These are phyloP conservation scores for Nipponacmea schrenckii DNA, from an alignment of 2,888 invertebrate species.

Conservation along the genomic window DNA sequence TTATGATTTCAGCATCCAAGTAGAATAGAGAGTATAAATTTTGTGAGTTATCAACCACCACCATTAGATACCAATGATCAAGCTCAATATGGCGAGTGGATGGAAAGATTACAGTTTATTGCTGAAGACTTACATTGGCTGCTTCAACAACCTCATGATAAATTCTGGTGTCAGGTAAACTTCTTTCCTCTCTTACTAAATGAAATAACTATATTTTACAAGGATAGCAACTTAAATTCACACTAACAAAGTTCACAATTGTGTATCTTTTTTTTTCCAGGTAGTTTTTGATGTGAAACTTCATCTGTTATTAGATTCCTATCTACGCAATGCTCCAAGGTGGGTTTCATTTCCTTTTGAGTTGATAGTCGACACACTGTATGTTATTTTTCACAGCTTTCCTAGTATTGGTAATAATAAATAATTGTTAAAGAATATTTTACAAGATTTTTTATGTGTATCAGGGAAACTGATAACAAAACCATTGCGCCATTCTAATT, in stretches of 20 bases:
- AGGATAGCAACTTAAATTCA: no score
- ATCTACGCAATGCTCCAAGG: conserved; percentile 80
- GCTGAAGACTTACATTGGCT: conserved; percentile 78
- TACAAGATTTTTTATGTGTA: no score
- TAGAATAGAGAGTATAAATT: conserved; percentile 73
- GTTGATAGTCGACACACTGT: no score
- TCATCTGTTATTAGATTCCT: conserved; percentile 77
- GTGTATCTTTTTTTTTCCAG: conserved; percentile 62
- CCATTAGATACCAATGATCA: conserved; percentile 46
- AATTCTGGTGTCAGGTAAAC: conserved; percentile 72
- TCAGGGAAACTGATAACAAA: no score
- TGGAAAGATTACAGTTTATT: conserved; percentile 74
- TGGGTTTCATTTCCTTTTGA: conserved; percentile 22
- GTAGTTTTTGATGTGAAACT: conserved; percentile 77
- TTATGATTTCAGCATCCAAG: conserved; percentile 70
- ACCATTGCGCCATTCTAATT: no score
- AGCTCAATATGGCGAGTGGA: conserved; percentile 75
- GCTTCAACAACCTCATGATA: conserved; percentile 76
- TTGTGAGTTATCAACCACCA: conserved; percentile 73
- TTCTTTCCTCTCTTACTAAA: no score
- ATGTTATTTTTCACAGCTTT: no score
- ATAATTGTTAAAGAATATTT: no score
- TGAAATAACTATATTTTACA: no score
- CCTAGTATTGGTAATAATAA: no score
- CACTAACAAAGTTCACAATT: no score